Conservation (phyloP, 2,113 vertebrate species). For the Gallinago media region DNA sequence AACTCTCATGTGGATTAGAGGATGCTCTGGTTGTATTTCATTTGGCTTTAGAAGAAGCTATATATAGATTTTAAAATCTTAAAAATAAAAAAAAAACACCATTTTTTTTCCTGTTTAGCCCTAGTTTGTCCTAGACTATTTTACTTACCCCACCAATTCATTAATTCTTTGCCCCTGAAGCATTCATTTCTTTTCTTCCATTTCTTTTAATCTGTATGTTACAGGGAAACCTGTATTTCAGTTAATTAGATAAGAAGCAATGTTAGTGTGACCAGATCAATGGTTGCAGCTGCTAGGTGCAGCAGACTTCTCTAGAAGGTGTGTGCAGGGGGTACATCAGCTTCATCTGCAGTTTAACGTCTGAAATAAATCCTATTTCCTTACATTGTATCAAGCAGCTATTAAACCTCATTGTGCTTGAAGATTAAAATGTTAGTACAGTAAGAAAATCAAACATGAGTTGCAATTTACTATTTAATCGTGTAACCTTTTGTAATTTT, state of each 20-base stretch:
- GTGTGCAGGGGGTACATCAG: background rate
- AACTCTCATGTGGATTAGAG: background rate
- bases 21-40: background rate
- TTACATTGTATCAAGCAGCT: background rate
- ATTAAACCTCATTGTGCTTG: background rate
- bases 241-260: background rate
- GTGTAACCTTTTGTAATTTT: background rate
- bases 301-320: background rate
- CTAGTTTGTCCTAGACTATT: background rate
- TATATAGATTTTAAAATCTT: background rate
- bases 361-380: background rate
- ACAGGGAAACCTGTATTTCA: background rate
- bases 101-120: background rate
- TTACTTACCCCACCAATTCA: background rate
- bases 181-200: background rate
- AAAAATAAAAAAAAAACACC: background rate
- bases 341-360: background rate
- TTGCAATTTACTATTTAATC: background rate
- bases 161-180: background rate
- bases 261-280: background rate
- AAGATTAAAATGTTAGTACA: background rate
- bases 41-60: background rate
- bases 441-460: background rate
- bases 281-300: background rate
- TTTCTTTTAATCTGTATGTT: background rate